Conservation (phyloP, 2,797 vertebrate genomes). For the Scleropages formosus region DNA sequence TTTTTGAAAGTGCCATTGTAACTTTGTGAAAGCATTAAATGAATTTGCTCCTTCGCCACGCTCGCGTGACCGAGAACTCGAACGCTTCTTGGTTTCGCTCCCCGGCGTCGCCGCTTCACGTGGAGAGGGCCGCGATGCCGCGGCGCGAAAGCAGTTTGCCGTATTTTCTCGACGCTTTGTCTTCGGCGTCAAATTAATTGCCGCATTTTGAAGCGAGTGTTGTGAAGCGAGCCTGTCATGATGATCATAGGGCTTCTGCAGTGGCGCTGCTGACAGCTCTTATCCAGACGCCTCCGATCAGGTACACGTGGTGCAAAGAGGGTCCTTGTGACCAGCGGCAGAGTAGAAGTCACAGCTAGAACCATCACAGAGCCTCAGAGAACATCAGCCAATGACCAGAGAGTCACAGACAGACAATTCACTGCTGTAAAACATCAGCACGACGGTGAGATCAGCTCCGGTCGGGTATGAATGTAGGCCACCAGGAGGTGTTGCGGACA, state of each 20-base stretch:
- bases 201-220: background rate
- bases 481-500: background rate
- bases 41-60: conserved; percentile 26
- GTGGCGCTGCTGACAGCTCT: too few relatives aligned
- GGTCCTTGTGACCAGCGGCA: background rate
- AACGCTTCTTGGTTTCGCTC: conserved; percentile 13
- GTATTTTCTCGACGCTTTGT: background rate
- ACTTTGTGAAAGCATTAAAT: conserved; percentile 20
- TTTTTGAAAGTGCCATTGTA: conserved; percentile 12
- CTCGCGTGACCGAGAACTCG: conserved; percentile 29
- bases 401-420: conserved; percentile 2
- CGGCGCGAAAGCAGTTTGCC: too few relatives aligned
- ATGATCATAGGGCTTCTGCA: background rate
- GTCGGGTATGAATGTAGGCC: conserved; percentile 7
- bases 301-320: background rate
- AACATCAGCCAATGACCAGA: background rate
- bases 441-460: conserved; percentile 14
- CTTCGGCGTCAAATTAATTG: background rate
- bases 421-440: background rate
- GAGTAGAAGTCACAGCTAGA: background rate
- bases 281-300: background rate
- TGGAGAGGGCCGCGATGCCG: background rate
- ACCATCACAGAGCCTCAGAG: background rate
- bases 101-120: background rate
- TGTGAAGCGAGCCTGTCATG: background rate